These are phyloP conservation scores for Clostera curtula DNA, from an alignment of 2,888 invertebrate species.

Conservation along the genomic window DNA sequence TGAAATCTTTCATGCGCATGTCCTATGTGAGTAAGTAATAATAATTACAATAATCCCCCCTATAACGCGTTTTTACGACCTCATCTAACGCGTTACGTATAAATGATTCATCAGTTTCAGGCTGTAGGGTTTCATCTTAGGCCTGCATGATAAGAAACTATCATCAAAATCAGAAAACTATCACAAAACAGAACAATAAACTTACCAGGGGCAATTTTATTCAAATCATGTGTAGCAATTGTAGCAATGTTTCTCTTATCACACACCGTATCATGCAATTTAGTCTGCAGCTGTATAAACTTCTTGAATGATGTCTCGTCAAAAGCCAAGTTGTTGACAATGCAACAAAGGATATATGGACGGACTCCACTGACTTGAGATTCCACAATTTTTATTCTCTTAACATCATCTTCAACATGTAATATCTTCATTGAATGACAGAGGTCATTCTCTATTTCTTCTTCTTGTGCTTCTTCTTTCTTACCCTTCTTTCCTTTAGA, in stretches of 20 bases:
- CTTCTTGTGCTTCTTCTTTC: constrained; percentile 46
- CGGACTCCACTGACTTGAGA: constrained; percentile 76
- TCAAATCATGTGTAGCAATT: constrained; percentile 88
- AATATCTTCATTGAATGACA: constrained; percentile 57
- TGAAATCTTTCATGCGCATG: no score
- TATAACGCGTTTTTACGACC: no score
- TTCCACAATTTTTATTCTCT: constrained; percentile 70
- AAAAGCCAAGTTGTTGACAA: constrained; percentile 78
- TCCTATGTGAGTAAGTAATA: no score
- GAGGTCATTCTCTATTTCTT: constrained; percentile 40
- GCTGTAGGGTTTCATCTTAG: no score
- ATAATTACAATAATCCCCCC: no score
- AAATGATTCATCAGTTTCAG: no score
- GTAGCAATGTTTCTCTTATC: constrained; percentile 85
- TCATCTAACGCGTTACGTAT: no score
- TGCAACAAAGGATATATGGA: constrained; percentile 83
- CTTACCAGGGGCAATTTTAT: constrained; percentile 75
- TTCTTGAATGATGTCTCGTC: constrained; percentile 79
- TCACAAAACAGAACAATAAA: no score
- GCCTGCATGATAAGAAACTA: no score
- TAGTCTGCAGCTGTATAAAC: constrained; percentile 87
- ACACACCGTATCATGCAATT: constrained; percentile 83
- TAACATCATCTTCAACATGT: constrained; percentile 65
- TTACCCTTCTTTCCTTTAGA: constrained; percentile 56
- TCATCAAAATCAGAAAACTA: no score